Evolutionary conservation across 2,888 invertebrate genomes (phyloP).

Genomic region (Euplagia quadripunctaria): DNA sequence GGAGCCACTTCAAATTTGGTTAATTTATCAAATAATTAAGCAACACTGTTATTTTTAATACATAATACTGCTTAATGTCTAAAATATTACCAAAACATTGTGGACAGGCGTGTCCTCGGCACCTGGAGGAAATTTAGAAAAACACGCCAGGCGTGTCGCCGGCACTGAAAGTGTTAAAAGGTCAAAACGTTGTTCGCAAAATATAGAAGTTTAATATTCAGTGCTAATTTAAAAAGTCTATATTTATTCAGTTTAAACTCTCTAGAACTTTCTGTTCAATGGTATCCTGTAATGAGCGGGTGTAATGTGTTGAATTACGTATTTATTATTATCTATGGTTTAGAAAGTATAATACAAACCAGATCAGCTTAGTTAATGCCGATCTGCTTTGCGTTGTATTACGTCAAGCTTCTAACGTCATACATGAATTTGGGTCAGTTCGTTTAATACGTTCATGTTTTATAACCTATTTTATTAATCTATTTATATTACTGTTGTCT

Average conservation of each 20-base stretch:
- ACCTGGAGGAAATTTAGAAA: no score
- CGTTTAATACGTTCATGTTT: slow-evolving; percentile 75
- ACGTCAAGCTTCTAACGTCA: slow-evolving; percentile 79
- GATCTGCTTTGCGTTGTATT: slow-evolving; percentile 65
- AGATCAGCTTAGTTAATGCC: slow-evolving; percentile 67
- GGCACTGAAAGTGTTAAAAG: no score
- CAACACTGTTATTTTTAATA: no score
- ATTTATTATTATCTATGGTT: slow-evolving; percentile 36
- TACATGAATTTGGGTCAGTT: slow-evolving; percentile 79
- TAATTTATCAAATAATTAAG: no score
- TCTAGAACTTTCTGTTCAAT: slow-evolving; percentile 51
- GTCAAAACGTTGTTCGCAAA: no score
- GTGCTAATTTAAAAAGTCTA: slow-evolving; percentile 34
- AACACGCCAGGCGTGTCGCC: no score
- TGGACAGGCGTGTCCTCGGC: no score
- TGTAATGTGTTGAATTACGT: slow-evolving; percentile 44
- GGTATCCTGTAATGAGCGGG: slow-evolving; percentile 43
- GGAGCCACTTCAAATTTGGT: no score
- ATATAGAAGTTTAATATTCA: neutral
- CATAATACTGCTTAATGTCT: no score
- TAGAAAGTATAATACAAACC: slow-evolving; percentile 63
- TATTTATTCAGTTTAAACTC: slow-evolving; percentile 38
- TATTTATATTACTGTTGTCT: slow-evolving; percentile 68
- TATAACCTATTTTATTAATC: slow-evolving; percentile 78
- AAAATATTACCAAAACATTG: no score